Conservation (phyloP, 2,797 vertebrate genomes). For the Salmo trutta region DNA sequence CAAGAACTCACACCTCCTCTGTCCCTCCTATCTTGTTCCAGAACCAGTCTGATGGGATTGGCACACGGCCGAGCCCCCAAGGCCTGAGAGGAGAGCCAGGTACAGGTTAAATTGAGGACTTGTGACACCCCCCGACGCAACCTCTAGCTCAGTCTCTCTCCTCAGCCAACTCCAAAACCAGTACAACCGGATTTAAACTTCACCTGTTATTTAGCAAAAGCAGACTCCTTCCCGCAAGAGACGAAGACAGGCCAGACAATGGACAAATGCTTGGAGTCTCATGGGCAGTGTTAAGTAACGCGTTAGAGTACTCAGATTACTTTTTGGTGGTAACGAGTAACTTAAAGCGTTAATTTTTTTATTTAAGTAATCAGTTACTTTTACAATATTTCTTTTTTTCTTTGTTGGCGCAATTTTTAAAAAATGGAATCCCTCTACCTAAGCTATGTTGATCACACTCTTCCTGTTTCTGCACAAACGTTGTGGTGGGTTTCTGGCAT, state of each 20-base stretch:
- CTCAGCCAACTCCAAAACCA: slow-evolving; percentile 47
- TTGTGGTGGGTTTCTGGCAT: too few species aligned
- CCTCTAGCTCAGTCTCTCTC: slow-evolving; percentile 28
- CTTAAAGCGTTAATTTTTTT: too few species aligned
- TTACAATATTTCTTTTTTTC: too few species aligned
- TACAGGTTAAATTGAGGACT: slow-evolving; percentile 29
- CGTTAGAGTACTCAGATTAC: too few species aligned
- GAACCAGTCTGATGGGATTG: neutral
- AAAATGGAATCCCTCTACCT: too few species aligned
- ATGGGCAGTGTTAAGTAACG: neutral
- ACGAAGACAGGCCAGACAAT: slow-evolving; percentile 32
- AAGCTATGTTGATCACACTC: too few species aligned
- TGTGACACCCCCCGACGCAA: neutral
- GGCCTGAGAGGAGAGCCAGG: slow-evolving; percentile 2
- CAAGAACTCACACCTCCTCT: neutral
- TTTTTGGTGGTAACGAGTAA: too few species aligned
- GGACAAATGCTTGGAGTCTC: slow-evolving; percentile 4
- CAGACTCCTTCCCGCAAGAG: slow-evolving; percentile 36
- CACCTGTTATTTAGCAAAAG: slow-evolving; percentile 40
- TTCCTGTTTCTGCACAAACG: too few species aligned
- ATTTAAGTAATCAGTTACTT: too few species aligned
- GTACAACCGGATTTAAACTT: slow-evolving; percentile 51
- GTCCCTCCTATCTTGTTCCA: neutral
- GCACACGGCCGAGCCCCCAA: neutral
- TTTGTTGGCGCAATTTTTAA: too few species aligned